Evolutionary conservation across 1,140 invertebrate genomes (phyloP).

Genomic region (Diabrotica virgifera): DNA sequence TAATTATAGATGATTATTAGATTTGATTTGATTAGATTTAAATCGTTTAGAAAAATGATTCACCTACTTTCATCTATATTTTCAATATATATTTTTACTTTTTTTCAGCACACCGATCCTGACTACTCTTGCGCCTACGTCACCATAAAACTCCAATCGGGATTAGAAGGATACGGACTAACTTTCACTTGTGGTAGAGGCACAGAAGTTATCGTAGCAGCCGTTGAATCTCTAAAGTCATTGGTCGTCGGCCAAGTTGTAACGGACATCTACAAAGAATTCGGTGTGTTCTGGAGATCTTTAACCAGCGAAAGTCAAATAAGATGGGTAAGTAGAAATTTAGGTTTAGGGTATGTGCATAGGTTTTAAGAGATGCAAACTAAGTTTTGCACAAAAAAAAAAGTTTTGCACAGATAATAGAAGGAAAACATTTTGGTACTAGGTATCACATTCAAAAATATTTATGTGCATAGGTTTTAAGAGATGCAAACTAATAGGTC

Average conservation of each 20-base stretch:
- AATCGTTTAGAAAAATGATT: too few relatives aligned
- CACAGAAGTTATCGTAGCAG: conserved; percentile 78
- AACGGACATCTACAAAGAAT: conserved; percentile 71
- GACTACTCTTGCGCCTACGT: conserved; percentile 92
- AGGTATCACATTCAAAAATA: too few relatives aligned
- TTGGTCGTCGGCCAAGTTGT: conserved; percentile 65
- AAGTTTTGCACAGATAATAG: background rate
- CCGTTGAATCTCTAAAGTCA: conserved; percentile 65
- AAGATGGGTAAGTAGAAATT: conserved; percentile 70
- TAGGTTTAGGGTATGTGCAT: background rate
- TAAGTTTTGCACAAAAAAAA: background rate
- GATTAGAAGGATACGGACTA: conserved; percentile 70
- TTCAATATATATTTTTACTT: background rate
- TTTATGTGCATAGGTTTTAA: too few relatives aligned
- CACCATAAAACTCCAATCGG: conserved; percentile 63
- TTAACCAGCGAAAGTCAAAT: conserved; percentile 85
- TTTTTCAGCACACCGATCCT: conserved; percentile 75
- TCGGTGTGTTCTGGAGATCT: conserved; percentile 73
- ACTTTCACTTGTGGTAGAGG: conserved; percentile 84
- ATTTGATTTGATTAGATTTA: too few relatives aligned
- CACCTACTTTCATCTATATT: too few relatives aligned
- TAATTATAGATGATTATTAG: too few relatives aligned
- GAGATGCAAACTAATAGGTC: too few relatives aligned
- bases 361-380: background rate
- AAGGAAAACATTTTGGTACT: background rate